A percentile compares a stretch with the other conserved stretches of the same genome.
phyloP scores from a whole-genome alignment of 2,113 vertebrate genomes.

The Bucco capensis region DNA sequence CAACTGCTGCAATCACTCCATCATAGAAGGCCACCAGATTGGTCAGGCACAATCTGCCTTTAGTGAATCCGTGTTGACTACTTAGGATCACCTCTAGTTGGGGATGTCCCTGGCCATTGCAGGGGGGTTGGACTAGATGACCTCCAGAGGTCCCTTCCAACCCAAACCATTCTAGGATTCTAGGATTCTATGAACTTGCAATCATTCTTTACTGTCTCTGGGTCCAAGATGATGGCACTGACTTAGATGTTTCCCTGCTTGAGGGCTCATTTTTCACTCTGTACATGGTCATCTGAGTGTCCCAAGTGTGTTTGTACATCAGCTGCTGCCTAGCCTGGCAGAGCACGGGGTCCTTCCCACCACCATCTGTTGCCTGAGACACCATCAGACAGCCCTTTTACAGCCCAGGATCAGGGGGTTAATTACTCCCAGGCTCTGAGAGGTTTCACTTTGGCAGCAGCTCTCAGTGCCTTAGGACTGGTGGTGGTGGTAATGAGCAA shows the following conservation, averaged over 20 bases:
- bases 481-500: not conserved
- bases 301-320: not conserved
- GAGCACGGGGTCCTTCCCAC: not conserved
- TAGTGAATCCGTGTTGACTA: too few relatives aligned
- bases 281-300: not conserved
- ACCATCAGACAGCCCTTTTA: not conserved
- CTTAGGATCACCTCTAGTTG: too few relatives aligned
- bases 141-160: too few relatives aligned
- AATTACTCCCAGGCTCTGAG: not conserved
- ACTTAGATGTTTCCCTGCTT: not conserved
- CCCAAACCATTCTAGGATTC: too few relatives aligned
- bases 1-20: too few relatives aligned
- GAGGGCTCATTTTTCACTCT: not conserved
- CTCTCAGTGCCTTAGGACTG: not conserved
- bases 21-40: too few relatives aligned
- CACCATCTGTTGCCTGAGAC: constrained; percentile 33
- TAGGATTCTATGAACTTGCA: too few relatives aligned
- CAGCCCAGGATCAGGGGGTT: not conserved
- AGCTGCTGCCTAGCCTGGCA: not conserved
- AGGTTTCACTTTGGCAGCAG: not conserved
- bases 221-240: not conserved
- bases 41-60: too few relatives aligned
- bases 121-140: too few relatives aligned
- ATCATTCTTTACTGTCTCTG: not conserved
- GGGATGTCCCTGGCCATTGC: too few relatives aligned